Percentiles rank a stretch among this genome's conserved stretches.
phyloP scores from a whole-genome alignment of 2,888 invertebrate species.

The Coelopa pilipes region DNA sequence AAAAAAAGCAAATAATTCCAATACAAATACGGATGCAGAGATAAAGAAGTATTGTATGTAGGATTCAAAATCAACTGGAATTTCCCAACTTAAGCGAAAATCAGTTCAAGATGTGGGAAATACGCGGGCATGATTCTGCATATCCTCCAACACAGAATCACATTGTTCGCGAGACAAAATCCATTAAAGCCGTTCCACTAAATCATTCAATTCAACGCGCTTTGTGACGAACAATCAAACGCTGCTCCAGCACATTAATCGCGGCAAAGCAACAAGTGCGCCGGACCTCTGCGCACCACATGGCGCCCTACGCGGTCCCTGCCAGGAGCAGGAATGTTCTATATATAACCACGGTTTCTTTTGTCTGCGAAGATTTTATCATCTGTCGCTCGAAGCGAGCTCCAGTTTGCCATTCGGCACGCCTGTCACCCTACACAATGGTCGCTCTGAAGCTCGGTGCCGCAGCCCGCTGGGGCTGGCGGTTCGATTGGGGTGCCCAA shows the following conservation, averaged over 20 bases:
- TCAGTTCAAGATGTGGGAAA: conserved; percentile 7
- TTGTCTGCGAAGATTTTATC: background rate
- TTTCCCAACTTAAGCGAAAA: background rate
- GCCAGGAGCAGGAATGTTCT: too few relatives aligned
- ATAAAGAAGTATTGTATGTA: too few relatives aligned
- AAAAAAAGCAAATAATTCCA: background rate
- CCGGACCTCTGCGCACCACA: too few relatives aligned
- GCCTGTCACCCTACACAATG: background rate
- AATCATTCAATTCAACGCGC: background rate
- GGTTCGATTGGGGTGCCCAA: background rate
- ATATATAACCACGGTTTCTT: too few relatives aligned
- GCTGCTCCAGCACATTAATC: too few relatives aligned
- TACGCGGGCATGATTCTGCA: conserved; percentile 5
- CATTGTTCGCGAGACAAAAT: background rate
- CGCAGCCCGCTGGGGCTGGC: background rate
- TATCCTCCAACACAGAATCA: conserved; percentile 11
- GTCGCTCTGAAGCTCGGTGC: background rate
- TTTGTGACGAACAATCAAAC: too few relatives aligned
- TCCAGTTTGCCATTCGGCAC: too few relatives aligned
- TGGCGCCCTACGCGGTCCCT: too few relatives aligned
- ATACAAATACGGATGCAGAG: too few relatives aligned
- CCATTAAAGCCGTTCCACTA: background rate
- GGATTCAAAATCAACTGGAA: too few relatives aligned
- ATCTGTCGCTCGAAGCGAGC: too few relatives aligned
- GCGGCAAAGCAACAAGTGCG: too few relatives aligned